Evolutionary conservation across 2,888 invertebrate species (phyloP), one percentile per base, ranked within the genome.

Genomic region (Yponomeuta plumbellus): DNA sequence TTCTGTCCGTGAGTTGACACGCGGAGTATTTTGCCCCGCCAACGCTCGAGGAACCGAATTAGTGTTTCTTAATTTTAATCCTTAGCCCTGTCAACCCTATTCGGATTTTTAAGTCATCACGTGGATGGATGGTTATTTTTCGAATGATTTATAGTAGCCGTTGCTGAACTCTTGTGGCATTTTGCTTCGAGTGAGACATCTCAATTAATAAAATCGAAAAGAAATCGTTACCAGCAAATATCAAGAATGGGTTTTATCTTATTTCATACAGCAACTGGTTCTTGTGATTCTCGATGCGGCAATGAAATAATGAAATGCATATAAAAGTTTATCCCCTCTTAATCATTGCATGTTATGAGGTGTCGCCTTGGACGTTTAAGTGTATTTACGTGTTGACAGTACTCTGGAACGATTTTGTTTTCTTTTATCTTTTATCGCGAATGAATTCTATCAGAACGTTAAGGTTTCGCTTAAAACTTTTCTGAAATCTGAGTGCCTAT

Each of bases 1-100:
- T 85, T 84, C 84, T 86, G 89, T 88, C 86, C 71, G 74, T 75
- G 74, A 75, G 71, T 77, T 84, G 86, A 85, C 81, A 76, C 76
- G 80, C 39, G 56, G 56, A 65, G 20, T 62, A 64, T 57, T 66
- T 34, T 26, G 61, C 39, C 63, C 79, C 79, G 77, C 75, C 78
- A 79, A 80, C 76, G 74, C 73, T 70, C 73, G 72, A 72, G 75
- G 63, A 64, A 76, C 59, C 64, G 73, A 80, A 82, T 84, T 81
- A 79, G 78, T 72, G 69, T 71, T 74, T 70, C 76, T 76, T 77
- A 75, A 77, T 80, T 83, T 81, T 84, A 83, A 84, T 82, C 79
- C 61, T 63, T 66, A 63, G 63, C 79, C 74, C 73, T 65, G 65
- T 65, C 59, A 59, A 20, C 65, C 65, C 22, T 40, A 65, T 65